Evolutionary conservation across 2,888 invertebrate species (phyloP).

Genomic region (Unio delphinus): DNA sequence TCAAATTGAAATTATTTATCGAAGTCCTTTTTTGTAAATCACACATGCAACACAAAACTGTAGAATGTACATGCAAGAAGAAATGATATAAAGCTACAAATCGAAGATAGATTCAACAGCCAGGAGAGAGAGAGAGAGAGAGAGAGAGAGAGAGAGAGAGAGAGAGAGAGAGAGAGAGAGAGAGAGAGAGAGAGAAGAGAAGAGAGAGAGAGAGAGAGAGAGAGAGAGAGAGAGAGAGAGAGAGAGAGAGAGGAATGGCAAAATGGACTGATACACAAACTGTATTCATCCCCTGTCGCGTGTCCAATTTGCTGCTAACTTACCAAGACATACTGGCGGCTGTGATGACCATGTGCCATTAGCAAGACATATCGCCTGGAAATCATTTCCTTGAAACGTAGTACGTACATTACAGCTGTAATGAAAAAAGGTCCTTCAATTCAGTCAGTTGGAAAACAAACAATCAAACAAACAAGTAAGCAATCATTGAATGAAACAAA

Average conservation of each 20-base stretch:
- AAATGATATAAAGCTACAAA: too few relatives aligned
- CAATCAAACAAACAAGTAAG: too few relatives aligned
- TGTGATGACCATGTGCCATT: constrained; percentile 96
- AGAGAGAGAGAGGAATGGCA: too few relatives aligned
- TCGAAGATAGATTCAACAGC: not conserved
- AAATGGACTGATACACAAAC: not conserved
- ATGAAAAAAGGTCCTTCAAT: not conserved
- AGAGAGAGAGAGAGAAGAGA: constrained; percentile 1
- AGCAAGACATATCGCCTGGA: constrained; percentile 89
- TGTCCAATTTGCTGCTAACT: constrained; percentile 1
- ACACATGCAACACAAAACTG: too few relatives aligned
- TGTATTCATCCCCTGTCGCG: not conserved
- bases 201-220: constrained; percentile 5
- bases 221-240: not conserved
- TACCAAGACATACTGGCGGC: constrained; percentile 90
- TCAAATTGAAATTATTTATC: too few relatives aligned
- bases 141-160: constrained; percentile 5
- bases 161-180: not conserved
- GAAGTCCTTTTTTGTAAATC: too few relatives aligned
- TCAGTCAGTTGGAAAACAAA: too few relatives aligned
- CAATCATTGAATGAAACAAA: too few relatives aligned
- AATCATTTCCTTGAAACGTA: constrained; percentile 89
- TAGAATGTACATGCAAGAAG: too few relatives aligned
- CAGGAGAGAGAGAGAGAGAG: not conserved
- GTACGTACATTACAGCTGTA: constrained; percentile 87